Base-by-base conservation (phyloP, 2,797 vertebrate genomes). In the Galaxias olidus region DNA sequence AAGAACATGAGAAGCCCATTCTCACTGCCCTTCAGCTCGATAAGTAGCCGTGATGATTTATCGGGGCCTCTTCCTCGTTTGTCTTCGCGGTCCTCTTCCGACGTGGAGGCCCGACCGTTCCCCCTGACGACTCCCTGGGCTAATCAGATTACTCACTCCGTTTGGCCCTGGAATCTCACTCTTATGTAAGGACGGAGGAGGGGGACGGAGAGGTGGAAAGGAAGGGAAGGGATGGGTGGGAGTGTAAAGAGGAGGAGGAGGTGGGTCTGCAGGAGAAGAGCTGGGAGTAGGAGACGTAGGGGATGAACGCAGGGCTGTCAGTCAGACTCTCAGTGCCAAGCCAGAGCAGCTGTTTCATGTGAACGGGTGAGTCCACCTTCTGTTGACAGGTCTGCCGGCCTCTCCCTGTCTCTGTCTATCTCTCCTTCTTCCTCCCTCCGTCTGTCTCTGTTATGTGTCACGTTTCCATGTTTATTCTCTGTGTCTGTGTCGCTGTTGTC, bases 161-260 rank as follows among this genome's bases (percentile, higher is more conserved):
- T 30, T 30, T 84, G 81, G 66, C 64, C 59, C 72, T 51, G 75
- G 84, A 84, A 74, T 79, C 75, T 65, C 15, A 14, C 49, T 46
- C 47, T 86, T 88, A 69, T 66, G 61, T 74, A 78, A 85, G 41
- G 18, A 11, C 59, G 54, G 63, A 74, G 54, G 61, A 72, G 63
- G 10, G 9, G 45, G 13, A 3, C 2, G 13, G 45, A 47, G 68
- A 53, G 61, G 58, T 19, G 12, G 12, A 40, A 77, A 62, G 73
- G 65, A 65, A 74, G 69, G 48, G 15, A 57, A 60, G 63, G 56
- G 51, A 41, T 66, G 61, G 70, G 45, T 53, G 62, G 54, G 50
- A 59, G 55, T 55, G 51, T 55, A 42, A 54, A 49, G 69, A 62
- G 30, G 30, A 30, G 30, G 30, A 30, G 30, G 30, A 30, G 30